These are phyloP conservation scores for Stichopus horrens DNA, from an alignment of 53 echinoderm and acorn worm species.

Conservation along the genomic window DNA sequence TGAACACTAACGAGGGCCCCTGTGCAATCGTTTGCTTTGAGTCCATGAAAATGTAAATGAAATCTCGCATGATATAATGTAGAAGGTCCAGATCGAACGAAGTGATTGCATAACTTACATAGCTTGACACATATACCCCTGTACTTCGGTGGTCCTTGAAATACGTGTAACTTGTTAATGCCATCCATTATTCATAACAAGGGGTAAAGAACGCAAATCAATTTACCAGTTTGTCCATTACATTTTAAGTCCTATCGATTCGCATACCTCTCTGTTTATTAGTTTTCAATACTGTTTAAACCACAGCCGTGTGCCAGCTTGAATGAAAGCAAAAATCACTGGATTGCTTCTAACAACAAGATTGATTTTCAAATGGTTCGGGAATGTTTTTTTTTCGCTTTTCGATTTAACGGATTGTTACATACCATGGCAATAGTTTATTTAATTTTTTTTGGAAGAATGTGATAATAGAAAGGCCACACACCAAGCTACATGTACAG, in stretches of 20 bases:
- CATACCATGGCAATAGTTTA: too few relatives aligned
- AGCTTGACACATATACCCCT: background rate
- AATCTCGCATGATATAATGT: background rate
- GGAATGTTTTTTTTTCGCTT: background rate
- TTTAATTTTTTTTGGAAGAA: too few relatives aligned
- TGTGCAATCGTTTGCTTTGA: too few relatives aligned
- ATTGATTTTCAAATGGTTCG: background rate
- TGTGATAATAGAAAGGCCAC: too few relatives aligned
- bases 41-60: background rate
- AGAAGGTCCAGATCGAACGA: background rate
- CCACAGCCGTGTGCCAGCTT: background rate
- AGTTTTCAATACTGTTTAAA: background rate
- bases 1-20: too few relatives aligned
- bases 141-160: constrained; percentile 15
- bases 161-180: constrained; percentile 27
- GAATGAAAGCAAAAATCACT: background rate
- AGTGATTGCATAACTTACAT: background rate
- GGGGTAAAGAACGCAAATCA: constrained; percentile 19
- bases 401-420: too few relatives aligned
- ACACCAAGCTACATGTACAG: too few relatives aligned
- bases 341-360: background rate
- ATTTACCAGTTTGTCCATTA: constrained; percentile 18
- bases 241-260: background rate
- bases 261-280: background rate
- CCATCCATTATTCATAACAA: constrained; percentile 33